Percentiles rank a stretch among this genome's conserved stretches.
Conservation (phyloP, 2,888 invertebrate genomes). For the Plebejus melissa region DNA sequence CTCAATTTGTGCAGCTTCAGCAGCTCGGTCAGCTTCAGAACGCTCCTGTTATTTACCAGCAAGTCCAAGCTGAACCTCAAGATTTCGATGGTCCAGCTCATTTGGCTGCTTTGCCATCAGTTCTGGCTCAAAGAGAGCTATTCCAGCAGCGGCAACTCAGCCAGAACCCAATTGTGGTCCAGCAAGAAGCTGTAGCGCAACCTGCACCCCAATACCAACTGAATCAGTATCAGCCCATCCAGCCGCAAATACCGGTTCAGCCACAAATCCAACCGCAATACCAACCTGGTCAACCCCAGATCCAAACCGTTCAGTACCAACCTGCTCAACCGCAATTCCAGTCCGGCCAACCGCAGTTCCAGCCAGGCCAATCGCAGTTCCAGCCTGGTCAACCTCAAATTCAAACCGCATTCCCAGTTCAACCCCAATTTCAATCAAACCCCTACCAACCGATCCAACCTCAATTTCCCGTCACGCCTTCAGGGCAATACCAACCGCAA, state of each 20-base stretch:
- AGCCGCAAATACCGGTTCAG: constrained; percentile 40
- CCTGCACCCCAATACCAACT: constrained; percentile 43
- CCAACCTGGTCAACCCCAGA: constrained; percentile 40
- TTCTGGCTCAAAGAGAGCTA: constrained; percentile 57
- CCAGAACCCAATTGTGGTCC: constrained; percentile 42
- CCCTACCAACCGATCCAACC: constrained; percentile 26
- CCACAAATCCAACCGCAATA: constrained; percentile 42
- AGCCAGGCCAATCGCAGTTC: constrained; percentile 25
- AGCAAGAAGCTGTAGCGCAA: constrained; percentile 40
- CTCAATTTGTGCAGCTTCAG: constrained; percentile 55
- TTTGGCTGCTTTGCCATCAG: constrained; percentile 61
- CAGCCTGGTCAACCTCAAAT: constrained; percentile 37
- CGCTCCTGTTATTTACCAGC: constrained; percentile 49
- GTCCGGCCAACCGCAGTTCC: constrained; percentile 32
- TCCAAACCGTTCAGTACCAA: constrained; percentile 31
- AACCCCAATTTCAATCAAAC: constrained; percentile 34
- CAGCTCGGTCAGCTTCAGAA: constrained; percentile 49
- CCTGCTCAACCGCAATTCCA: constrained; percentile 38
- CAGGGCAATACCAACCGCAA: constrained; percentile 33
- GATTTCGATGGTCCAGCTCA: constrained; percentile 62
- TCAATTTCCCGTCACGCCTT: constrained; percentile 22
- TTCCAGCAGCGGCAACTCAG: constrained; percentile 42
- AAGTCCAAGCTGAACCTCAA: constrained; percentile 49
- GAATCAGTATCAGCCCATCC: constrained; percentile 42
- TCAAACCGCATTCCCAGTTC: constrained; percentile 36